These are phyloP conservation scores for Cephus nigrinus DNA, from an alignment of 2,888 invertebrate genomes.

Conservation along the genomic window DNA sequence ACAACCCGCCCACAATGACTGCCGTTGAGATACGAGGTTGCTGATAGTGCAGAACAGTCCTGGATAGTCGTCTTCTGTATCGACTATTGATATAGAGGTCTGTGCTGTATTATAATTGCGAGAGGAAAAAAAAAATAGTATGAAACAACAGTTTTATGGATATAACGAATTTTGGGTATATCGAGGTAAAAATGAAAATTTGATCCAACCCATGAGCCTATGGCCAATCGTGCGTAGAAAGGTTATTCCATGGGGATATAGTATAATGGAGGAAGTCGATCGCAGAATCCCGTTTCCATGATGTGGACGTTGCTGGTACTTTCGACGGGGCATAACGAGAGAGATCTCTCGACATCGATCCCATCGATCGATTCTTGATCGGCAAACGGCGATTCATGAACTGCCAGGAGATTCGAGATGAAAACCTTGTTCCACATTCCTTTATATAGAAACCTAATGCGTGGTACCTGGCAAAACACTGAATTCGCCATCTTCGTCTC, in stretches of 20 bases:
- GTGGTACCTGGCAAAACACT: neutral
- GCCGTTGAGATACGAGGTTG: constrained; percentile 23
- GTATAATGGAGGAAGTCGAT: neutral
- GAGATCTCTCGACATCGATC: constrained; percentile 6
- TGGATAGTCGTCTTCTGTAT: neutral
- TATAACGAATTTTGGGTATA: accelerated
- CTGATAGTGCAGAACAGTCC: neutral
- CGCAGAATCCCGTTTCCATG: neutral
- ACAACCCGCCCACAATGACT: constrained; percentile 62
- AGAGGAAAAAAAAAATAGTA: neutral
- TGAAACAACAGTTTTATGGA: too few species aligned
- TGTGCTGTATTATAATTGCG: neutral
- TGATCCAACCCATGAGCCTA: neutral
- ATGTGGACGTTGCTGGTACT: neutral
- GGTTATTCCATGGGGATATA: neutral
- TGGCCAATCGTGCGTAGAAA: neutral
- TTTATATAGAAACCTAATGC: constrained; percentile 46
- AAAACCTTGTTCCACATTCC: constrained; percentile 55
- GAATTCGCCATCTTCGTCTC: neutral
- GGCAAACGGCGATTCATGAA: neutral
- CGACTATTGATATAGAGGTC: accelerated
- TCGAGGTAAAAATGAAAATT: neutral
- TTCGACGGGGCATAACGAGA: neutral
- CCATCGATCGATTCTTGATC: constrained; percentile 9
- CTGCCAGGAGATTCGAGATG: constrained; percentile 36